Base-by-base conservation (phyloP, 2,888 invertebrate species). In the Cheilosia soror region DNA sequence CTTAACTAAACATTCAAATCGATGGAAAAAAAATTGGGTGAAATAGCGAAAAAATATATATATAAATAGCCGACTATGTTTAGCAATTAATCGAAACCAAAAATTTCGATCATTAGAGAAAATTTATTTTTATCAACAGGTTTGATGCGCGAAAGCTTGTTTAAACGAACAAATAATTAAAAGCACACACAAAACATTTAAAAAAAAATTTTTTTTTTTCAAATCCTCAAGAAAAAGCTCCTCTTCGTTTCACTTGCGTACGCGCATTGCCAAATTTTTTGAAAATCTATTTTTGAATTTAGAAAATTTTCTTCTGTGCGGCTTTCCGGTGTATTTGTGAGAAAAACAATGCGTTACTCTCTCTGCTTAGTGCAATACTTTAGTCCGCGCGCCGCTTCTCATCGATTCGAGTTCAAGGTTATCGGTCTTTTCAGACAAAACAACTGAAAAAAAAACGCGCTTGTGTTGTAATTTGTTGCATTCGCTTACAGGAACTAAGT, bases 61-160 rank as follows among this genome's bases (percentile, higher is more conserved):
- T 77, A 85, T 57, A 85, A 85, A 81, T 81, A 85, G 49, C 81
- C 62, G 55, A 53, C 80, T 84, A 80, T 76, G 84, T 84, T 76
- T 84, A 84, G 80, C 65, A 80, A 65, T 80, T 71, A 76, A 81
- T 81, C 63, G 85, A 85, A 71, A 68, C 31, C 66, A 81, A 73
- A 51, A 82, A 77, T 77, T 82, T 58, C 55, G 60, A 86, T 86
- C 78, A 69, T 73, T 81, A 72, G 63, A 47, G 66, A 66, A 84
- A 86, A 55, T 78, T 69, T 86, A 86, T 86, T 86, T 86, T 86
- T 86, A 86, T 86, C 86, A 86, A 86, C 86, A 86, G 82, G 86
- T 86, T 86, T 86, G 82, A 86, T 82, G 73, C 58, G 72, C 63
- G 72, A 77, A 78, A 86, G 82, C 82, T 81, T 44, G n/a, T 33